Base-by-base conservation (phyloP, 2,797 vertebrate species). In the Staurois parvus region DNA sequence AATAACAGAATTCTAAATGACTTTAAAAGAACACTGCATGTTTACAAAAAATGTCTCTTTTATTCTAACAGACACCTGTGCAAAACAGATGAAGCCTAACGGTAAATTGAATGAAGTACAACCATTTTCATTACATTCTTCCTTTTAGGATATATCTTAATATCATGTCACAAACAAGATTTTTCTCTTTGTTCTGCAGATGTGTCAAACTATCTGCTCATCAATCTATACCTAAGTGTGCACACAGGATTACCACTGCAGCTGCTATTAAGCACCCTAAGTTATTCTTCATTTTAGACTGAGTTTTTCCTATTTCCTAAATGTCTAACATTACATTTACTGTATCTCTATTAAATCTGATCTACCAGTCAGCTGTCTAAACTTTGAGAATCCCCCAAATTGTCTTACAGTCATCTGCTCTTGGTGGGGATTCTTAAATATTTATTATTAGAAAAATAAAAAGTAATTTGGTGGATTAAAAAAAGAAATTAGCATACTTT, bases 301-400 rank as follows among this genome's bases (percentile, higher is more conserved):
- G 45, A 21, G 37, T 87, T 91, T 88, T 81, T 80, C 72, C 48
- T 81, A 72, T 81, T 81, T 81, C 79, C 69, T 72, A 62, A 81
- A 81, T 72, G 68, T 81, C 79, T 81, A 81, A 81, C 34, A 26
- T 81, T 81, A 42, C 72, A 45, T 52, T 29, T 72, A 72, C 48
- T 72, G 3, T 81, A 81, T 81, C 79, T 81, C 40, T 81, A 73
- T 40, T 72, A 81, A 81, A 81, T 81, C 79, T 73, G 79, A 81
- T 73, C 69, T 81, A 32, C 32, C 19, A 73, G 79, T 81, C 79
- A 81, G 79, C 79, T 81, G 79, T 81, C 79, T 37, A 81, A 81
- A 81, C 52, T 32, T 26, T 40, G 37, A 62, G 69, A 62, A 32
- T 70, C 32, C 64, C n/a, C 26, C 24, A 37, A 15, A 30, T 72